Conservation (phyloP, 2,797 vertebrate species). For the Rhodeus uyekii region DNA sequence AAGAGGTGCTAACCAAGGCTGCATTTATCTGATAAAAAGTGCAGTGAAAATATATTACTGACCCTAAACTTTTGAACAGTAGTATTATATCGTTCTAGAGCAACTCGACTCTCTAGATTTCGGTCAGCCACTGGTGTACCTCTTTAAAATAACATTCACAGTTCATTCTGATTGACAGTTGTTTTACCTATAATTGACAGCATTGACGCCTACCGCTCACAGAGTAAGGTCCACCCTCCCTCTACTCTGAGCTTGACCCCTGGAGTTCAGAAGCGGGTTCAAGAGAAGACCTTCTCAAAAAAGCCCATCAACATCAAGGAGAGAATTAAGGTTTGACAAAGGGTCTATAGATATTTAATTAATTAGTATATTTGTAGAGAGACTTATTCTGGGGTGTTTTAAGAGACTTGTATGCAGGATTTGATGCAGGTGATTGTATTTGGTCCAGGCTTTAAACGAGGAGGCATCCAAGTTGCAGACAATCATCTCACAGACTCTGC, state of each 20-base stretch:
- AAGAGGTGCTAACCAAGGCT: neutral
- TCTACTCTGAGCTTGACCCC: slow-evolving; percentile 63
- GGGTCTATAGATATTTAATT: neutral
- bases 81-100: neutral
- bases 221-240: slow-evolving; percentile 64
- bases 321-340: slow-evolving; percentile 67
- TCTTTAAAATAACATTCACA: neutral
- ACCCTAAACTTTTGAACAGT: neutral
- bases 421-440: neutral
- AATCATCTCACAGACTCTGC: slow-evolving; percentile 79
- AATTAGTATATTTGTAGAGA: neutral
- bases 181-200: slow-evolving; percentile 56
- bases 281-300: slow-evolving; percentile 55
- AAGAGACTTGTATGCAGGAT: neutral
- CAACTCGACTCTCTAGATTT: neutral
- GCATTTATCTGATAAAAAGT: neutral
- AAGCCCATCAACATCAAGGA: slow-evolving; percentile 68
- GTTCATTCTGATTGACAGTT: neutral
- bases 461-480: slow-evolving; percentile 76
- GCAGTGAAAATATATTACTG: neutral
- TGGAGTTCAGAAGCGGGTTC: slow-evolving; percentile 56
- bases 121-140: neutral
- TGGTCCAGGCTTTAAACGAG: slow-evolving; percentile 68
- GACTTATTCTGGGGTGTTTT: neutral
- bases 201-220: slow-evolving; percentile 77